Evolutionary conservation across 2,888 invertebrate species (phyloP), one percentile per base, ranked within the genome.

Genomic region (Frankliniella intonsa): DNA sequence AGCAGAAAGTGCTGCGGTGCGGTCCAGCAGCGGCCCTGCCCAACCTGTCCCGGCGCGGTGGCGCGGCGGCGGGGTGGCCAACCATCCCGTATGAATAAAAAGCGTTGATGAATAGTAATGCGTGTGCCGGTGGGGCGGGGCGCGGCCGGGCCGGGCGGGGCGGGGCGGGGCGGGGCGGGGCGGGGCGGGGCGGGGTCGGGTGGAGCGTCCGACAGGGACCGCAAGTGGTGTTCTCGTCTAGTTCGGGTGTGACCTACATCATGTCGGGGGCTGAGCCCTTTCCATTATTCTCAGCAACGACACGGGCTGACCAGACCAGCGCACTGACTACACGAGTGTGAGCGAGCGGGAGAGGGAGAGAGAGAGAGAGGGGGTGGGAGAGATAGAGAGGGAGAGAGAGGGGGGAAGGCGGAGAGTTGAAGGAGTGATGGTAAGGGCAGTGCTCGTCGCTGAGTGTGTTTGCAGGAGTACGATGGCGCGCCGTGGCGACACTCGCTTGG

Each of bases 81-180:
- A 22, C 12, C 69, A 25, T 76, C 69, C 19, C 55, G 69, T 76
- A 25, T 76, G 69, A 76, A 76, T 76, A 76, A 76, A 76, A 76
- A 76, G 69, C 69, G 69, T 25, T 76, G 69, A 76, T 76, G 69
- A 22, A 76, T 76, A 76, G 69, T 76, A 76, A 76, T 25, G 69
- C 69, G 69, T 25, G 69, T 25, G 25, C 11, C 69, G 25, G 55
- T 22, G 22, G 9, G 25, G 69, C 69, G 9, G n/a, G 11, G n/a
- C n/a, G 19, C 65, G 65, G 69, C 22, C 7, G 55, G 14, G 14
- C 7, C 55, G 7, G 55, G 55, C 55, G 19, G 55, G 51, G 51
- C 51, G 14, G 9, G 55, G 14, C 55, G 17, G 55, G 17, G 55
- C 55, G 17, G 38, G 69, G 55, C 25, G 22, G 9, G 69, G 69